These are phyloP conservation scores for Lichenostomus cassidix DNA, from an alignment of 2,113 vertebrate species.

Conservation along the genomic window DNA sequence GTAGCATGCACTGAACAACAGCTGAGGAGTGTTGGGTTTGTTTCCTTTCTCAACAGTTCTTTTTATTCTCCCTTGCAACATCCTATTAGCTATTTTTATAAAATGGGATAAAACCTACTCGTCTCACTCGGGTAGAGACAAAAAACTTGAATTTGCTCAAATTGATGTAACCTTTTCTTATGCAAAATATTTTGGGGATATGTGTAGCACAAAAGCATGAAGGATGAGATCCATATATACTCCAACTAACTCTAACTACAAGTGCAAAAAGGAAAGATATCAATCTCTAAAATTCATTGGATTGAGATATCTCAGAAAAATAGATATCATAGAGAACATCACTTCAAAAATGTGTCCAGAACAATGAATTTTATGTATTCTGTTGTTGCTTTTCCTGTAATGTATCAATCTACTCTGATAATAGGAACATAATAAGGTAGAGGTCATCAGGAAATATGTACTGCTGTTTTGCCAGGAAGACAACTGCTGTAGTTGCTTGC, in stretches of 20 bases:
- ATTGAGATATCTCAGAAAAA: not conserved
- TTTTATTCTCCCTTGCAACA: not conserved
- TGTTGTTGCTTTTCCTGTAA: not conserved
- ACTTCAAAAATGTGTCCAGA: not conserved
- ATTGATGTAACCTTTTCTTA: not conserved
- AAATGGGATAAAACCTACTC: not conserved
- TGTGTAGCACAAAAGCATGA: not conserved
- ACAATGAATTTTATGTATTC: not conserved
- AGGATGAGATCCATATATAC: not conserved
- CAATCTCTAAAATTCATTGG: not conserved
- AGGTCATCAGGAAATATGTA: not conserved
- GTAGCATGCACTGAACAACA: not conserved
- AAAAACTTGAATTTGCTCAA: not conserved
- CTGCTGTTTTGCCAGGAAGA: not conserved
- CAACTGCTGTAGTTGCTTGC: not conserved
- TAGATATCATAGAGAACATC: not conserved
- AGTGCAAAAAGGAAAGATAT: not conserved
- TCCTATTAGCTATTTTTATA: not conserved
- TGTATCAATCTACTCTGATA: not conserved
- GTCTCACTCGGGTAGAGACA: not conserved
- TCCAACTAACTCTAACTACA: not conserved
- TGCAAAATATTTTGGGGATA: not conserved
- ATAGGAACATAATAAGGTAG: not conserved
- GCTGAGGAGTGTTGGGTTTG: not conserved
- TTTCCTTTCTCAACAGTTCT: not conserved